These are phyloP conservation scores for Grammomys surdaster DNA, from an alignment of 2,113 vertebrate genomes.

Conservation along the genomic window DNA sequence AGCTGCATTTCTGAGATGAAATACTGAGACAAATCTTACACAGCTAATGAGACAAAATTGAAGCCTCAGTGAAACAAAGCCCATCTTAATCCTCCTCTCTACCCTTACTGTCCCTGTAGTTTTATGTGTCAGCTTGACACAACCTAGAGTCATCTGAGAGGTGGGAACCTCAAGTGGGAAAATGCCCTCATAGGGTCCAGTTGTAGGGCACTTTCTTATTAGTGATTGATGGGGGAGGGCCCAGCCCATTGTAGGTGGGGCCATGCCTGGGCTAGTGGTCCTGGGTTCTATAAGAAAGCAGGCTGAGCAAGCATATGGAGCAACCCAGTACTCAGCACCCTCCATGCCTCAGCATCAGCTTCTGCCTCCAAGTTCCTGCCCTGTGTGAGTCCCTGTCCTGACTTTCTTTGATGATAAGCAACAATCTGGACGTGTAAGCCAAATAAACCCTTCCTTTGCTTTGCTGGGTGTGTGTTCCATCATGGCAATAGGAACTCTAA, in stretches of 20 bases:
- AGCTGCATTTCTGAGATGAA: slow-evolving; percentile 40
- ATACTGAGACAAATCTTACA: neutral
- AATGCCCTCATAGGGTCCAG: neutral
- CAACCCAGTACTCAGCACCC: neutral
- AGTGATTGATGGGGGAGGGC: neutral
- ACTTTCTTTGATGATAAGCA: neutral
- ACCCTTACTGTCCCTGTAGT: neutral
- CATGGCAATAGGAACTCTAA: neutral
- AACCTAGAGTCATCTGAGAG: neutral
- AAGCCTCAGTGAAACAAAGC: neutral
- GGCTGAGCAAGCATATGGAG: neutral
- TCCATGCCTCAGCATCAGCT: neutral
- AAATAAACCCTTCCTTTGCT: neutral
- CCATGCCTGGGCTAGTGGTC: neutral
- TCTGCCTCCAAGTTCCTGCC: neutral
- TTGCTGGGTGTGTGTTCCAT: neutral
- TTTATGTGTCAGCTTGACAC: neutral
- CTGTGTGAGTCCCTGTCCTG: neutral
- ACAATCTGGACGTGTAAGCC: neutral
- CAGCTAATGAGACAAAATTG: neutral
- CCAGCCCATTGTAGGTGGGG: neutral
- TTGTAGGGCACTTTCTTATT: neutral
- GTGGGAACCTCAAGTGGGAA: neutral
- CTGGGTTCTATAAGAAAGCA: neutral
- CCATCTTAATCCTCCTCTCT: neutral